phyloP scores from a whole-genome alignment of 1,140 invertebrate species.

The Tenebrio molitor region DNA sequence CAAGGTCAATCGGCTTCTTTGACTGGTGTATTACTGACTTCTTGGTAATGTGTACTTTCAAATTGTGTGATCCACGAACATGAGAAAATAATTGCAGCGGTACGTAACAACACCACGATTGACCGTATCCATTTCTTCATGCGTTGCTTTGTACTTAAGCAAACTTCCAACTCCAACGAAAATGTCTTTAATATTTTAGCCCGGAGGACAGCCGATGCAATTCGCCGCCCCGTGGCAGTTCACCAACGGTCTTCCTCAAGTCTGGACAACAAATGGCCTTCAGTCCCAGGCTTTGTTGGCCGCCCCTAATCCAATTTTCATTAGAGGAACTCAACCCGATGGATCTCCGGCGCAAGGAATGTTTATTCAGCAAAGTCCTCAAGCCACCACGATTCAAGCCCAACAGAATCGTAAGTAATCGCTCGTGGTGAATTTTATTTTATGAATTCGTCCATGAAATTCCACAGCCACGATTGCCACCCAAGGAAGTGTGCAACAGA shows the following conservation, averaged over 20 bases:
- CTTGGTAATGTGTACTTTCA: not conserved
- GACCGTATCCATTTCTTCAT: too few species aligned
- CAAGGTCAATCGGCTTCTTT: not conserved
- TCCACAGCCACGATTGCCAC: slow-evolving; percentile 66
- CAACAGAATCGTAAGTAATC: slow-evolving; percentile 71
- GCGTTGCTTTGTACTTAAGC: too few species aligned
- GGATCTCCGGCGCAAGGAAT: slow-evolving; percentile 74
- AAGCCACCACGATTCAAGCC: slow-evolving; percentile 70
- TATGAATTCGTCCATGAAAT: slow-evolving; percentile 14
- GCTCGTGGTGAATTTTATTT: slow-evolving; percentile 22
- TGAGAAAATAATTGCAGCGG: too few species aligned
- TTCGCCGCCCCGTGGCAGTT: slow-evolving; percentile 72
- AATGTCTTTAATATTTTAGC: slow-evolving; percentile 61
- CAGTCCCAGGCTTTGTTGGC: slow-evolving; percentile 77
- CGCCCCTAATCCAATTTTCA: slow-evolving; percentile 86
- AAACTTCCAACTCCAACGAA: not conserved
- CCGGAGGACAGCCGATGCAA: slow-evolving; percentile 73
- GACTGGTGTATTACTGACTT: slow-evolving; percentile 31
- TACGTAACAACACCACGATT: too few species aligned
- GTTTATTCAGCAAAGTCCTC: slow-evolving; percentile 90
- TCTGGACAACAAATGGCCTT: slow-evolving; percentile 78
- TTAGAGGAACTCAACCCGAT: slow-evolving; percentile 83
- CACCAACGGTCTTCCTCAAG: slow-evolving; percentile 75
- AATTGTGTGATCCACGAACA: too few species aligned
- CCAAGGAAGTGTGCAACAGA: slow-evolving; percentile 71